Evolutionary conservation across 2,888 invertebrate genomes (phyloP).

Genomic region (Frankliniella intonsa): DNA sequence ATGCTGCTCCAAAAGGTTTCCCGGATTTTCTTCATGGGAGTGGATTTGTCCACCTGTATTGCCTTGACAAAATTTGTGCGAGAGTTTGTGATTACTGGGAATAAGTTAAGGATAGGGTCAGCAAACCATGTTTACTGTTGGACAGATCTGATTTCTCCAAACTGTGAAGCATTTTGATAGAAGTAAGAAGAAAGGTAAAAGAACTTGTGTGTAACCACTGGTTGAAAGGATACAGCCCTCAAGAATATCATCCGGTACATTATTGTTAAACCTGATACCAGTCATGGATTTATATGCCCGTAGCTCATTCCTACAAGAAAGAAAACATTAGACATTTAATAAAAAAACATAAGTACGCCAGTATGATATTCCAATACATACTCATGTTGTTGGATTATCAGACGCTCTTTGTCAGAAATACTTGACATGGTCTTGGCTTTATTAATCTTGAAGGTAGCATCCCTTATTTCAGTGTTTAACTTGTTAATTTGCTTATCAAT

Average conservation of each 20-base stretch:
- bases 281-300: not conserved
- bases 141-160: too few species aligned
- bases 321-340: not conserved
- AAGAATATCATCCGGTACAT: not conserved
- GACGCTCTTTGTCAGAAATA: not conserved
- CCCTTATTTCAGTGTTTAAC: not conserved
- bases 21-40: not conserved
- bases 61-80: not conserved
- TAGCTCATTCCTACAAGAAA: not conserved
- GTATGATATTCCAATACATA: not conserved
- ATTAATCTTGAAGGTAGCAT: not conserved
- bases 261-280: not conserved
- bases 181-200: not conserved
- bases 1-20: not conserved
- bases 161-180: not conserved
- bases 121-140: too few species aligned
- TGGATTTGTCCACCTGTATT: not conserved
- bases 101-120: not conserved
- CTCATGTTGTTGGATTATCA: not conserved
- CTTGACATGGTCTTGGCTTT: not conserved
- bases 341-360: not conserved
- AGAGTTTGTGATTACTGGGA: not conserved
- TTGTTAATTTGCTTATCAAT: not conserved
- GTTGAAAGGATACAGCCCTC: not conserved
- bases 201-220: not conserved